Percentiles rank a stretch among this genome's conserved stretches.
These are phyloP conservation scores for Elysia chlorotica DNA, from an alignment of 1,140 invertebrate species.

Conservation along the genomic window DNA sequence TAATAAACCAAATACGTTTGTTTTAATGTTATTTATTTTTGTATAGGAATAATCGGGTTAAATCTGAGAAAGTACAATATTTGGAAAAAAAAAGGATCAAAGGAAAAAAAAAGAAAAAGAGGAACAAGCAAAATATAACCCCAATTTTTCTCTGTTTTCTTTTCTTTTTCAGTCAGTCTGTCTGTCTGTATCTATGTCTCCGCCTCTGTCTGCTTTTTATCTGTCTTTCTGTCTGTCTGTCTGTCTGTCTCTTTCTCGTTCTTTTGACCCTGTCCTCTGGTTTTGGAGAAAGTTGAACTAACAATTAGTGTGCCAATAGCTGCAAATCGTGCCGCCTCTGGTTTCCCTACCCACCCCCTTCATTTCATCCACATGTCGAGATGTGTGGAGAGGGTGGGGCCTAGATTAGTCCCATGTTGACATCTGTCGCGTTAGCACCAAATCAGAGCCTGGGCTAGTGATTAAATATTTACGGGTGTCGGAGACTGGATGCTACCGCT, in stretches of 20 bases:
- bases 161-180: not conserved
- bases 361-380: no score
- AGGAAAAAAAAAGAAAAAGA: no score
- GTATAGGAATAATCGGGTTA: no score
- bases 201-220: not conserved
- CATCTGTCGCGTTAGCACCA: slow-evolving; percentile 4
- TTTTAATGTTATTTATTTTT: no score
- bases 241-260: not conserved
- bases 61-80: no score
- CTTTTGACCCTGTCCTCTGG: not conserved
- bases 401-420: not conserved
- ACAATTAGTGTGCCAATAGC: slow-evolving; percentile 12
- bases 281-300: slow-evolving; percentile 5
- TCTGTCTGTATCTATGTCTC: not conserved
- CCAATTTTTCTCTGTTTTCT: not conserved
- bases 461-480: slow-evolving; percentile 17
- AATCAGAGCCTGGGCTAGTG: not conserved
- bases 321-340: slow-evolving; percentile 10
- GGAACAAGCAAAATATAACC: no score
- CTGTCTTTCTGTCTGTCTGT: not conserved
- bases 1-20: no score
- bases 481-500: no score
- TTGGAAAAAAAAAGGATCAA: no score
- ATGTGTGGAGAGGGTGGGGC: not conserved
- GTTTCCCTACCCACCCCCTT: slow-evolving; percentile 2